Base-by-base conservation (phyloP, 2,888 invertebrate species). In the Hoplodrina blanda region DNA sequence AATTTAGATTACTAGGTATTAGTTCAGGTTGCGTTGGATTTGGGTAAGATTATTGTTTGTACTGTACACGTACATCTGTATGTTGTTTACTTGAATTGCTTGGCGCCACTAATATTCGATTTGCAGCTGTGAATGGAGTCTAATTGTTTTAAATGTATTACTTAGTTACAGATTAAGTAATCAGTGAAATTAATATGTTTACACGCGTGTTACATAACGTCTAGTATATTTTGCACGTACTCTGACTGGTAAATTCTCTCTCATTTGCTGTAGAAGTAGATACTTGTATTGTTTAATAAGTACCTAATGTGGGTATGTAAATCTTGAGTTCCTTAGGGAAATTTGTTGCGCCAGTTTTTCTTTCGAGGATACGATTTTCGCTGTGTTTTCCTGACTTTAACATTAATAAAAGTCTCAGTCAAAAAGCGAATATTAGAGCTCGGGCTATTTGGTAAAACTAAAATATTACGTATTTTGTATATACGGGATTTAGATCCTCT, bases 1-100 rank as follows among this genome's bases (percentile, higher is more conserved):
- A 84, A 85, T 87, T 87, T 81, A 81, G 86, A 84, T 87, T 86
- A 87, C 81, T 81, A 74, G 84, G 83, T 84, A 82, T 87, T 87
- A 86, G 82, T 78, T 80, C 77, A 80, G 78, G 67, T 76, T 74
- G 65, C 70, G 59, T 78, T 69, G 78, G 75, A 73, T 73, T 81
- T 59, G 59, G 60, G 64, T 72, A 25, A 69, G 79, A 81, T 82
- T 81, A 78, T 79, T 80, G 78, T 70, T 74, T 73, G 78, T 67
- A 67, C 69, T 71, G 62, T 65, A 67, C 52, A 75, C 54, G 37
- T 62, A 57, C 10, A 1, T 41, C 17, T 41, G 10, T 69, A 46
- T 25, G 63, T 64, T 30, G 69, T 69, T 71, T 60, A 61, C 76
- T 73, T 62, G 64, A 67, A 70, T 46, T 54, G 60, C 56, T 25